Conservation (phyloP, 2,797 vertebrate genomes). For the Lemur catta region DNA sequence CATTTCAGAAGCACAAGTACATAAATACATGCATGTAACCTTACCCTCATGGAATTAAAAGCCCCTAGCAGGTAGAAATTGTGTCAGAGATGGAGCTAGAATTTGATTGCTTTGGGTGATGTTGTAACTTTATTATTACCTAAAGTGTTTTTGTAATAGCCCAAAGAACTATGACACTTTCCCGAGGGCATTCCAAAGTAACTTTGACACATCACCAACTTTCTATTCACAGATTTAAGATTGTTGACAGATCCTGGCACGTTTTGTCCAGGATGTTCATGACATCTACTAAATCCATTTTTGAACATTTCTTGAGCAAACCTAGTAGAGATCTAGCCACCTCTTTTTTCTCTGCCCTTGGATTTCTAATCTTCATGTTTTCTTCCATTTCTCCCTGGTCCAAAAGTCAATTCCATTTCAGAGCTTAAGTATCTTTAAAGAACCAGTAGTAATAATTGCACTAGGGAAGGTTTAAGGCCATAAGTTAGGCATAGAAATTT, state of each 20-base stretch:
- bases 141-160: not conserved
- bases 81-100: not conserved
- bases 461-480: not conserved
- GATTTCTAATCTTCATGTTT: not conserved
- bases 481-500: not conserved
- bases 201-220: not conserved
- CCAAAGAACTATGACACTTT: not conserved
- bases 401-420: not conserved
- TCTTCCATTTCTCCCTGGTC: not conserved
- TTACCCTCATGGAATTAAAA: not conserved
- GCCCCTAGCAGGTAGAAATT: not conserved
- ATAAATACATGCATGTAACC: not conserved
- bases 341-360: not conserved
- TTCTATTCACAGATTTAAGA: not conserved
- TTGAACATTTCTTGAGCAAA: not conserved
- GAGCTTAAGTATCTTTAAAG: not conserved
- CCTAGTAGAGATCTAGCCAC: not conserved
- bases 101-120: not conserved
- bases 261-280: not conserved
- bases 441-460: not conserved
- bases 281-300: not conserved
- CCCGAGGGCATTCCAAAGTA: not conserved
- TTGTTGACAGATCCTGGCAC: not conserved
- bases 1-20: not conserved
- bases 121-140: not conserved